Conservation (phyloP, 2,797 vertebrate species). For the Sebastes diaconus region DNA sequence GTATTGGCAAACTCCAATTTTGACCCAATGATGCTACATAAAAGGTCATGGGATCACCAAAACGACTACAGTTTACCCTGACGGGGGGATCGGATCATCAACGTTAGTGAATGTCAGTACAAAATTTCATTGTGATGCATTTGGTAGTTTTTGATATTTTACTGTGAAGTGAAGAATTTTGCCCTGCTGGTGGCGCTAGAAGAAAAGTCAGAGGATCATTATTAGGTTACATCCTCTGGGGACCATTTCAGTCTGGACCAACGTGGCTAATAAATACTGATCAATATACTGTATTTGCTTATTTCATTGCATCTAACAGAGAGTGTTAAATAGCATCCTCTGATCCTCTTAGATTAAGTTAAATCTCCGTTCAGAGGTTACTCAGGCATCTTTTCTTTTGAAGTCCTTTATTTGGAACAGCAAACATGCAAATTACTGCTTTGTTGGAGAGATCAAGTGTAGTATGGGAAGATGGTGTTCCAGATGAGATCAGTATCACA, state of each 20-base stretch:
- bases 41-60: neutral
- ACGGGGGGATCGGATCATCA: neutral
- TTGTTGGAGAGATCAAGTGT: conserved; percentile 36
- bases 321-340: conserved; percentile 5
- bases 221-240: neutral
- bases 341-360: conserved; percentile 42
- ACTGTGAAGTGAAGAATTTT: neutral
- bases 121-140: neutral
- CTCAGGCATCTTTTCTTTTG: conserved; percentile 34
- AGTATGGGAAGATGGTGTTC: conserved; percentile 25
- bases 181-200: neutral
- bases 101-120: neutral
- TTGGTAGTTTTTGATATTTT: neutral
- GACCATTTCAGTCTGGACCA: neutral
- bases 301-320: neutral
- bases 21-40: neutral
- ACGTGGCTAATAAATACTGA: neutral
- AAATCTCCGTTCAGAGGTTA: conserved; percentile 36
- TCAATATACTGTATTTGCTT: conserved; percentile 4
- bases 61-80: neutral
- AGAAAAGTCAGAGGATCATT: neutral
- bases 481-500: conserved; percentile 57
- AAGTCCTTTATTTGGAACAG: conserved; percentile 40
- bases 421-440: conserved; percentile 40
- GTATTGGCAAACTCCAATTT: neutral